Percentiles rank a stretch among this genome's conserved stretches.
Evolutionary conservation across 2,113 vertebrate genomes (phyloP).

Genomic region (Ciconia maguari): DNA sequence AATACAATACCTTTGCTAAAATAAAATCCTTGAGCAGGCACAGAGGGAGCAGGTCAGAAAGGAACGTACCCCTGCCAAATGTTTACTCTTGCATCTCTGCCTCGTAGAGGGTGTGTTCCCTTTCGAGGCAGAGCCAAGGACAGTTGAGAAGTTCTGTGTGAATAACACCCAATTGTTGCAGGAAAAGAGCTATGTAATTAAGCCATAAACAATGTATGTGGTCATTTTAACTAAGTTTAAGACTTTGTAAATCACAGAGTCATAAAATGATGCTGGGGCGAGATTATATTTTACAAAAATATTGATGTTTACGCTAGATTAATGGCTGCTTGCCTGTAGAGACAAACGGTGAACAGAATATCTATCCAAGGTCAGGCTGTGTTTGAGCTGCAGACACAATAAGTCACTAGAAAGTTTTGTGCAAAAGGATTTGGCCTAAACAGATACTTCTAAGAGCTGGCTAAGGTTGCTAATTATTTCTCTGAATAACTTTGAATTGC

Average conservation of each 20-base stretch:
- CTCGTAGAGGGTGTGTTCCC: conserved; percentile 50
- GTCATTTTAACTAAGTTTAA: conserved; percentile 74
- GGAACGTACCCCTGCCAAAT: conserved; percentile 36
- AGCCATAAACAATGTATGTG: conserved; percentile 67
- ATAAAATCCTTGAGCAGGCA: background rate
- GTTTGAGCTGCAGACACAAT: conserved; percentile 17
- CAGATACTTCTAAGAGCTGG: conserved; percentile 18
- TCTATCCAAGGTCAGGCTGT: conserved; percentile 35
- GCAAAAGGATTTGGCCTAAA: conserved; percentile 18
- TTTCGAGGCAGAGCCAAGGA: conserved; percentile 71
- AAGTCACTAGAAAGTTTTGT: conserved; percentile 40
- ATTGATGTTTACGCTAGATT: conserved; percentile 70
- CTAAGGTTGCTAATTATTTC: conserved; percentile 24
- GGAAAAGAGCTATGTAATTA: conserved; percentile 67
- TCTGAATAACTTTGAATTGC: conserved; percentile 16
- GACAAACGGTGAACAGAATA: background rate
- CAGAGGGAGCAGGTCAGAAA: background rate
- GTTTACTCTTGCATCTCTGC: conserved; percentile 69
- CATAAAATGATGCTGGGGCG: conserved; percentile 46
- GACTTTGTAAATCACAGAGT: conserved; percentile 69
- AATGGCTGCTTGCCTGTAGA: conserved; percentile 67
- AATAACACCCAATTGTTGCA: conserved; percentile 70
- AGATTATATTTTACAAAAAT: conserved; percentile 72
- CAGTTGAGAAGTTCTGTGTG: conserved; percentile 63
- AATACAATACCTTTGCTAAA: conserved; percentile 14